These are phyloP conservation scores for Artibeus jamaicensis DNA, from an alignment of 2,797 vertebrate species.

Conservation along the genomic window DNA sequence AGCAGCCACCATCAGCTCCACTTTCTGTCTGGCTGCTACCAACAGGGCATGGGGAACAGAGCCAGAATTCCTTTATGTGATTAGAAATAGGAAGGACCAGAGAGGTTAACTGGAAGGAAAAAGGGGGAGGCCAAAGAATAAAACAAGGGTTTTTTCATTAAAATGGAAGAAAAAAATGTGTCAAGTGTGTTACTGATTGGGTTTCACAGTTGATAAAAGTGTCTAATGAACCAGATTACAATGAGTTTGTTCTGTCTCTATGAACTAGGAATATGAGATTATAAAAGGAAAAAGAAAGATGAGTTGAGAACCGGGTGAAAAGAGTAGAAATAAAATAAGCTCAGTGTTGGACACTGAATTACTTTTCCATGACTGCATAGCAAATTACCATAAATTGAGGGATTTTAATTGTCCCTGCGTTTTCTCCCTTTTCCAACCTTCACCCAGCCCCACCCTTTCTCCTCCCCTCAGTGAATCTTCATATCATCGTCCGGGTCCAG, in stretches of 20 bases:
- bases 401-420: neutral
- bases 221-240: neutral
- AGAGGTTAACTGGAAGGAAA: neutral
- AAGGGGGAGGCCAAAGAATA: neutral
- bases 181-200: neutral
- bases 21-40: neutral
- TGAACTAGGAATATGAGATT: neutral
- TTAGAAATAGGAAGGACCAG: neutral
- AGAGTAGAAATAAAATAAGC: neutral
- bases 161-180: neutral
- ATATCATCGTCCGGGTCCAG: too few relatives aligned
- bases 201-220: neutral
- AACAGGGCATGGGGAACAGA: neutral
- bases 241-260: neutral
- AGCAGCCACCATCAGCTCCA: neutral
- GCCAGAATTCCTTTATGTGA: slow-evolving; percentile 32
- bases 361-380: neutral
- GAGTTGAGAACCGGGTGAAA: neutral
- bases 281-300: neutral
- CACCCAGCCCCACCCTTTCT: too few relatives aligned
- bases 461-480: too few relatives aligned
- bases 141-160: neutral
- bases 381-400: neutral
- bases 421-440: too few relatives aligned
- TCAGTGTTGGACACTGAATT: neutral